These are phyloP conservation scores for Pristis pectinata DNA, from an alignment of 2,797 vertebrate species.

Conservation along the genomic window DNA sequence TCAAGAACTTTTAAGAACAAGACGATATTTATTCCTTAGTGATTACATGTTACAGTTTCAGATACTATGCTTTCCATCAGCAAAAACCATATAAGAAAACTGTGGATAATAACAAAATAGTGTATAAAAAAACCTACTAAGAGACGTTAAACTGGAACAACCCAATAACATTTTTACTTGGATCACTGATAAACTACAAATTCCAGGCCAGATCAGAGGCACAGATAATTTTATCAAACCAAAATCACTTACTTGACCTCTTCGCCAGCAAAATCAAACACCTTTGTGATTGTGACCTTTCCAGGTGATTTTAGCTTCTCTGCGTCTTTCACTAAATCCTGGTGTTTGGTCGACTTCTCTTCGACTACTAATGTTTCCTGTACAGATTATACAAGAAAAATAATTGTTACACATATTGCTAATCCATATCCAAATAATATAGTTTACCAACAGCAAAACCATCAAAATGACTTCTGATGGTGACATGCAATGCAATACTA, in stretches of 20 bases:
- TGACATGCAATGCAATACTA: neutral
- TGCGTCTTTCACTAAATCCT: slow-evolving; percentile 48
- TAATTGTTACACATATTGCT: neutral
- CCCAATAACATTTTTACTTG: neutral
- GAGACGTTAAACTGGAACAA: neutral
- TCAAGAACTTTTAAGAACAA: neutral
- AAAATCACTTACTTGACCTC: slow-evolving; percentile 73
- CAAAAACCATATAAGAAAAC: neutral
- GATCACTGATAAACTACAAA: neutral
- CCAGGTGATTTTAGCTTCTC: slow-evolving; percentile 57
- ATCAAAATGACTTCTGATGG: neutral
- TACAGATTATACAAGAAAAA: neutral
- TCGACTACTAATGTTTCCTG: neutral
- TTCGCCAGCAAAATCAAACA: slow-evolving; percentile 95
- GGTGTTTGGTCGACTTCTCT: slow-evolving; percentile 42
- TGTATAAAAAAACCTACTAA: neutral
- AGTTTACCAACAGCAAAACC: neutral
- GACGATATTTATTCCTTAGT: neutral
- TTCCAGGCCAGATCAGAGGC: neutral
- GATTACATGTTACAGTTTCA: neutral
- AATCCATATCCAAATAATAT: neutral
- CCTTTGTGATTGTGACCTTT: slow-evolving; percentile 83
- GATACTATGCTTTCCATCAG: neutral
- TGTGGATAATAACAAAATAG: neutral
- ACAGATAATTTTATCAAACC: neutral